These are phyloP conservation scores for Drosophila nigricruria DNA, from an alignment of 2,888 invertebrate species.

Conservation along the genomic window DNA sequence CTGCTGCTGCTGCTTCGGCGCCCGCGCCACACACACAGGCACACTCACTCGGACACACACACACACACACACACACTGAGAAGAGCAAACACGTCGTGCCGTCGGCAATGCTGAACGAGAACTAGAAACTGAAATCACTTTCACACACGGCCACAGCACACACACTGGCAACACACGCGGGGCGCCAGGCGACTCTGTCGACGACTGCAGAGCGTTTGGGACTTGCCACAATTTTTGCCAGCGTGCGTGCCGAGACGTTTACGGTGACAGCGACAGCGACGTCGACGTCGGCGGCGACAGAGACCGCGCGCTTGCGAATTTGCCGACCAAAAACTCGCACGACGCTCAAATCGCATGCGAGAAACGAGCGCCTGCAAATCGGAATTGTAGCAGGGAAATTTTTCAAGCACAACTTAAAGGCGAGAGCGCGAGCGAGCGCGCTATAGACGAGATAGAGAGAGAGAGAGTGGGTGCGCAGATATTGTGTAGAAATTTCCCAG, in stretches of 20 bases:
- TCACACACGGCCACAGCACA: conserved; percentile 33
- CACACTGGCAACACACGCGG: conserved; percentile 27
- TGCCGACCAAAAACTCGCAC: conserved; percentile 11
- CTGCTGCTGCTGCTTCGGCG: conserved; percentile 43
- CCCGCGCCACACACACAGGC: conserved; percentile 40
- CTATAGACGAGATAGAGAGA: neutral
- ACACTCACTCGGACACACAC: neutral
- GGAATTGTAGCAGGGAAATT: conserved; percentile 57
- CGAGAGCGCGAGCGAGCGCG: conserved; percentile 2
- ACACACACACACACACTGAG: conserved; percentile 27
- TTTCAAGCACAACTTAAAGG: conserved; percentile 55
- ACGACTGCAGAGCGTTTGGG: conserved; percentile 55
- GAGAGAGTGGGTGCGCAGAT: conserved; percentile 18
- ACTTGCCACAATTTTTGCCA: conserved; percentile 28
- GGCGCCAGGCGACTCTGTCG: conserved; percentile 52
- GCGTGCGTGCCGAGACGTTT: conserved; percentile 17
- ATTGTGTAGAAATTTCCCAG: conserved; percentile 47
- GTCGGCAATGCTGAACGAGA: conserved; percentile 85
- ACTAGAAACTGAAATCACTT: conserved; percentile 72
- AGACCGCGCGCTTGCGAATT: conserved; percentile 13
- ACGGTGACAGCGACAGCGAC: neutral
- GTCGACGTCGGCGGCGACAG: neutral
- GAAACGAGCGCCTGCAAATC: conserved; percentile 10
- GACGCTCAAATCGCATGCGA: conserved; percentile 67
- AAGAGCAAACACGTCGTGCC: conserved; percentile 81